A percentile compares a stretch with the other conserved stretches of the same genome.
These are phyloP conservation scores for Hydraecia micacea DNA, from an alignment of 2,888 invertebrate species.

Conservation along the genomic window DNA sequence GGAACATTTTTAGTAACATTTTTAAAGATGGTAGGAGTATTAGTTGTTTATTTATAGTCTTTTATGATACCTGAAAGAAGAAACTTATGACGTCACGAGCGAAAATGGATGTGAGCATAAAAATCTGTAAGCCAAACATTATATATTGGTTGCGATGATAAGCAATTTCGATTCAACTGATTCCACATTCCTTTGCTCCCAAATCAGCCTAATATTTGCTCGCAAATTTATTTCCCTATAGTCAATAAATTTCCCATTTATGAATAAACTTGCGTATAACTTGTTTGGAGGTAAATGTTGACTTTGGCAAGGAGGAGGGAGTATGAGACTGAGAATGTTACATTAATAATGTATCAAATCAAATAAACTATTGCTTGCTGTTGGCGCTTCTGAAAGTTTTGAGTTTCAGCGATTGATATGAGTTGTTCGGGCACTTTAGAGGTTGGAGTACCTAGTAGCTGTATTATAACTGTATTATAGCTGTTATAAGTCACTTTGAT, in stretches of 20 bases:
- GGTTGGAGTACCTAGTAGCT: conserved; percentile 15
- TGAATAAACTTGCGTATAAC: conserved; percentile 65
- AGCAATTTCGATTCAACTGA: conserved; percentile 43
- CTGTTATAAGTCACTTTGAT: conserved; percentile 2
- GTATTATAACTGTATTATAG: conserved; percentile 15
- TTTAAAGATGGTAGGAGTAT: background rate
- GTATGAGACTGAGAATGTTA: conserved; percentile 42
- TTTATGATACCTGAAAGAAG: background rate
- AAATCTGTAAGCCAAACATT: conserved; percentile 50
- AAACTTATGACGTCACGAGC: background rate
- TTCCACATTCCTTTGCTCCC: conserved; percentile 31
- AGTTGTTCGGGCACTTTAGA: conserved; percentile 56
- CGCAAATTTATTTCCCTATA: conserved; percentile 58
- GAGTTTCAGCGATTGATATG: conserved; percentile 65
- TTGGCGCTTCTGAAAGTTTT: conserved; percentile 49
- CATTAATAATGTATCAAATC: conserved; percentile 68
- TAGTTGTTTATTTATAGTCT: conserved; percentile 31
- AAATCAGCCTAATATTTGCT: conserved; percentile 58
- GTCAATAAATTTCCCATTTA: conserved; percentile 62
- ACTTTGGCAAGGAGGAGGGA: conserved; percentile 40
- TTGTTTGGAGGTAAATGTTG: conserved; percentile 59
- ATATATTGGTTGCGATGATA: conserved; percentile 42
- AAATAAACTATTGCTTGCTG: conserved; percentile 64
- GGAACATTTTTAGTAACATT: conserved; percentile 24
- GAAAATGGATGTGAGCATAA: conserved; percentile 36